These are phyloP conservation scores for Eretmochelys imbricata DNA, from an alignment of 2,113 vertebrate genomes.

Conservation along the genomic window DNA sequence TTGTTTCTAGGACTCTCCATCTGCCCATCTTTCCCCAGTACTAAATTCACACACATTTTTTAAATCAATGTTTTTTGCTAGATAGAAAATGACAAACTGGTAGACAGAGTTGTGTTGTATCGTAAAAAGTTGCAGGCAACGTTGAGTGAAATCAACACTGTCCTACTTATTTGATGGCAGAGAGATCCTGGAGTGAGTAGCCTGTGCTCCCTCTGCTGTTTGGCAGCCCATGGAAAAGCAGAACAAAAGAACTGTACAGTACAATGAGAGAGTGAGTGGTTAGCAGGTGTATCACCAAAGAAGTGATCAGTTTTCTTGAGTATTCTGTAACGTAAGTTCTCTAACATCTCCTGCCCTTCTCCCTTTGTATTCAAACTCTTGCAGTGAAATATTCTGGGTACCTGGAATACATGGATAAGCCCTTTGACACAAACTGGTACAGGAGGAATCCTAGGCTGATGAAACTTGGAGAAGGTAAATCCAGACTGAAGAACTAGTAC, in stretches of 20 bases:
- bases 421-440: slow-evolving; percentile 85
- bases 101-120: background rate
- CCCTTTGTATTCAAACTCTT: rapidly evolving
- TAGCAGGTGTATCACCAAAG: background rate
- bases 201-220: background rate
- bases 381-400: slow-evolving; percentile 91
- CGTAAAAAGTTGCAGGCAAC: background rate
- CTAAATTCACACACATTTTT: background rate
- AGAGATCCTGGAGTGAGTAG: background rate
- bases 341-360: background rate
- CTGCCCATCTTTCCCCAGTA: background rate
- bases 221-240: background rate
- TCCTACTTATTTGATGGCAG: background rate
- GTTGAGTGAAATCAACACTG: background rate
- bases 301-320: background rate
- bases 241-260: background rate
- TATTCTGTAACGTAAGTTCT: background rate
- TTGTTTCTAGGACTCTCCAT: background rate
- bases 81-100: background rate
- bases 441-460: slow-evolving; percentile 81
- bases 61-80: background rate
- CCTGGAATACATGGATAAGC: slow-evolving; percentile 84
- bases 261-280: background rate
- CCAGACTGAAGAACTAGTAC: background rate
- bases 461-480: slow-evolving; percentile 92